phyloP scores from a whole-genome alignment of 1,140 invertebrate genomes.

The Stegodyphus mimosarum region DNA sequence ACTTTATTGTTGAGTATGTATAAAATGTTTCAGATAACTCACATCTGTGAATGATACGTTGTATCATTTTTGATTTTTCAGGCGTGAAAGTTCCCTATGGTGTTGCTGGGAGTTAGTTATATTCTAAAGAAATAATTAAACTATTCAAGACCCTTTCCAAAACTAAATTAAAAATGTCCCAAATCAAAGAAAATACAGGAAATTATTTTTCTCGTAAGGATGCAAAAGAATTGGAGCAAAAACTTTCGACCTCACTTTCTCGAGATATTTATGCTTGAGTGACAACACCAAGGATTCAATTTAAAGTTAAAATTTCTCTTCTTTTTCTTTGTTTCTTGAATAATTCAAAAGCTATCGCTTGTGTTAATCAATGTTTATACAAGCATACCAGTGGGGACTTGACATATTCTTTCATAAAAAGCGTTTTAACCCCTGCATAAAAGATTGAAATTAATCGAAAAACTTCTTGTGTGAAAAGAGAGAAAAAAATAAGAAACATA shows the following conservation, averaged over 20 bases:
- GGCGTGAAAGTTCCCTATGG: no score
- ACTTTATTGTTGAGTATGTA: no score
- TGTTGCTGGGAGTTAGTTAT: no score
- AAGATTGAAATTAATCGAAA: constrained; percentile 43
- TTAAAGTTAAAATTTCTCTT: constrained; percentile 39
- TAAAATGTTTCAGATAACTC: no score
- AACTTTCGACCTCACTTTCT: background rate
- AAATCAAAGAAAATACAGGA: no score
- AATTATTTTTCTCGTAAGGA: no score
- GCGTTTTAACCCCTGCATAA: constrained; percentile 14
- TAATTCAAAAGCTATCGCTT: constrained; percentile 41
- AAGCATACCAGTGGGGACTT: constrained; percentile 22
- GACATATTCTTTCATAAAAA: constrained; percentile 32
- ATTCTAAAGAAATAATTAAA: constrained; percentile 11
- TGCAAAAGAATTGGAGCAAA: no score
- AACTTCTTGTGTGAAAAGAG: constrained; percentile 10
- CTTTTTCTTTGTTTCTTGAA: constrained; percentile 30
- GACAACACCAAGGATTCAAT: constrained; percentile 45
- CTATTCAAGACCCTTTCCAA: background rate
- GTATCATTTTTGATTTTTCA: no score
- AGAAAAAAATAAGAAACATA: background rate
- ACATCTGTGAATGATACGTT: no score
- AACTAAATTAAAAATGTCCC: no score
- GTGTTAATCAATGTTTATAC: constrained; percentile 50
- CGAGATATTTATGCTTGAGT: constrained; percentile 28